A percentile compares a stretch with the other conserved stretches of the same genome.
Evolutionary conservation across 2,888 invertebrate species (phyloP).

Genomic region (Elegia similella): DNA sequence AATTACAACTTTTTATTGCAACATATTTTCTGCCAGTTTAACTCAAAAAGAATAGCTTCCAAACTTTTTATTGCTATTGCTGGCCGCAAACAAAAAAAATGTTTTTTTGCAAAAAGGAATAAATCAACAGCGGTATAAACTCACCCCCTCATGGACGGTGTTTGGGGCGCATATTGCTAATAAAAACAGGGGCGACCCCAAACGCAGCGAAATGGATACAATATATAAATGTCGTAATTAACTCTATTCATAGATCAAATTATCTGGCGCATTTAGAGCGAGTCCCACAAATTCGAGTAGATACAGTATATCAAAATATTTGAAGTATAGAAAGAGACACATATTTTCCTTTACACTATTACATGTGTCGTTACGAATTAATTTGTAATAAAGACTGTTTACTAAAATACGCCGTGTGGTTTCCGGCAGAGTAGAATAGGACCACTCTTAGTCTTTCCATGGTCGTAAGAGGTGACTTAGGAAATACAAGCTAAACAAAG

Average conservation of each 20-base stretch:
- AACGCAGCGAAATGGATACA: slow-evolving; percentile 68
- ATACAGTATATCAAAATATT: slow-evolving; percentile 37
- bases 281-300: slow-evolving; percentile 43
- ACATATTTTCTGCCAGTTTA: slow-evolving; percentile 49
- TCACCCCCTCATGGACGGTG: slow-evolving; percentile 49
- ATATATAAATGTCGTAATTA: slow-evolving; percentile 76
- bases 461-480: no score
- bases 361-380: no score
- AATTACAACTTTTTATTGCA: slow-evolving; percentile 37
- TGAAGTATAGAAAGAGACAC: neutral
- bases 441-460: no score
- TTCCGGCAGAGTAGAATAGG: no score
- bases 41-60: slow-evolving; percentile 39
- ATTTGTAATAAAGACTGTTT: no score
- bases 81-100: slow-evolving; percentile 41
- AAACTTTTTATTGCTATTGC: slow-evolving; percentile 26
- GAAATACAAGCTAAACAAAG: no score
- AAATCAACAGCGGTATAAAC: slow-evolving; percentile 54
- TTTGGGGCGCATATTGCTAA: slow-evolving; percentile 57
- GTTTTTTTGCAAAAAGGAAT: slow-evolving; percentile 36
- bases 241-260: slow-evolving; percentile 73
- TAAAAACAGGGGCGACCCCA: slow-evolving; percentile 59
- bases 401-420: no score
- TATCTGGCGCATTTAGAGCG: slow-evolving; percentile 54
- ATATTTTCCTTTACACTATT: no score